Evolutionary conservation across 2,888 invertebrate genomes (phyloP), one percentile per base, ranked within the genome.

Genomic region (Cephus pulcher): DNA sequence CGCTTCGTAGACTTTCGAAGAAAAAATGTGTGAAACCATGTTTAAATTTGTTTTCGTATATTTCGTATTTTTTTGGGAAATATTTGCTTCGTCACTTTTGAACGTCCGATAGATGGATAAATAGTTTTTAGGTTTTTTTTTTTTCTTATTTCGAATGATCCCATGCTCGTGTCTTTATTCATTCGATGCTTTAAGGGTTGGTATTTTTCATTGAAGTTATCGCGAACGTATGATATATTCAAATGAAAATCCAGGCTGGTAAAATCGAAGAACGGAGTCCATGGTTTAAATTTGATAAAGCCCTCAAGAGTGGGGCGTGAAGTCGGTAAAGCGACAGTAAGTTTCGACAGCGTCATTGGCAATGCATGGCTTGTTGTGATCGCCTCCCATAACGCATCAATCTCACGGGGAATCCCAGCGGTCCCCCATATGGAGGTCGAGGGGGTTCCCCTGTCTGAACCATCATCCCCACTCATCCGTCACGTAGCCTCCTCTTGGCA

Each of bases 341-440:
- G 75, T 82, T 83, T 79, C 74, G 76, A 75, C 81, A 78, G 78
- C 83, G 82, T 86, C 86, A 87, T 88, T 86, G 85, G 74, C 85
- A 83, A 88, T 87, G 88, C 87, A 87, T 87, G 84, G 85, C 82
- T 85, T 85, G 87, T 87, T 86, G 87, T 84, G 87, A 88, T 88
- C 86, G 84, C 83, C 86, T 86, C 86, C 86, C 85, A 87, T 88
- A 88, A 88, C 87, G 86, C 88, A 88, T 89, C 88, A 88, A 88
- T 89, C 88, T 88, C 85, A 80, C 80, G 80, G 75, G 69, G 80
- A 80, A 84, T 85, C 88, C 87, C 86, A 56, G 71, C 87, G 87
- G 86, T 81, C 81, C 78, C 68, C 80, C 80, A 79, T 77, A 82
- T 82, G 82, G 81, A 12, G 40, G 15, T 40, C 40, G 40, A 40